Conservation (phyloP, 2,888 invertebrate genomes). For the Epicampocera succincta region DNA sequence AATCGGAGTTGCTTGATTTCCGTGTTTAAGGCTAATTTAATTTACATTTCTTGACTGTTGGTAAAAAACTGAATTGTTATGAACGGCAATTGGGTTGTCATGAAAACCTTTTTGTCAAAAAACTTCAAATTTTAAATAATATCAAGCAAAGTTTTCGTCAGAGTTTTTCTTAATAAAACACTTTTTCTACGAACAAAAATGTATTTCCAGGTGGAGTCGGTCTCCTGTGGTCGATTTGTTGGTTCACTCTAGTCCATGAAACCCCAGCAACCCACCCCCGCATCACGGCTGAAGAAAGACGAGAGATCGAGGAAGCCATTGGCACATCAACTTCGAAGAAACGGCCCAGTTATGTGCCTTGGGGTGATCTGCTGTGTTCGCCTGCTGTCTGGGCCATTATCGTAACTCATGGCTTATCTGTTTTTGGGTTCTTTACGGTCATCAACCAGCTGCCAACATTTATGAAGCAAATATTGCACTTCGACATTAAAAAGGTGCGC, state of each 20-base stretch:
- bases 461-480: conserved; percentile 90
- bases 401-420: conserved; percentile 90
- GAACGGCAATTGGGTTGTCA: too few relatives aligned
- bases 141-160: too few relatives aligned
- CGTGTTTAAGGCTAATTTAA: too few relatives aligned
- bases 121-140: too few relatives aligned
- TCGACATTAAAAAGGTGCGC: conserved; percentile 88
- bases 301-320: conserved; percentile 87
- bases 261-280: conserved; percentile 92
- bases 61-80: too few relatives aligned
- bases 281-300: conserved; percentile 88
- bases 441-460: conserved; percentile 93
- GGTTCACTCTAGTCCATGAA: conserved; percentile 91
- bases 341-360: conserved; percentile 87
- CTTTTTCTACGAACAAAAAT: too few relatives aligned
- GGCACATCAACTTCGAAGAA: conserved; percentile 84
- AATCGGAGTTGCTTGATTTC: too few relatives aligned
- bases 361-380: conserved; percentile 87
- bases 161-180: too few relatives aligned
- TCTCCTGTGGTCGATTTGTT: conserved; percentile 89
- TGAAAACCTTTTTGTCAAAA: too few relatives aligned
- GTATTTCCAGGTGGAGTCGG: conserved; percentile 85
- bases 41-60: too few relatives aligned
- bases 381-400: conserved; percentile 93
- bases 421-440: conserved; percentile 94